Base-by-base conservation (phyloP, 2,888 invertebrate species). In the Ochlodes sylvanus region DNA sequence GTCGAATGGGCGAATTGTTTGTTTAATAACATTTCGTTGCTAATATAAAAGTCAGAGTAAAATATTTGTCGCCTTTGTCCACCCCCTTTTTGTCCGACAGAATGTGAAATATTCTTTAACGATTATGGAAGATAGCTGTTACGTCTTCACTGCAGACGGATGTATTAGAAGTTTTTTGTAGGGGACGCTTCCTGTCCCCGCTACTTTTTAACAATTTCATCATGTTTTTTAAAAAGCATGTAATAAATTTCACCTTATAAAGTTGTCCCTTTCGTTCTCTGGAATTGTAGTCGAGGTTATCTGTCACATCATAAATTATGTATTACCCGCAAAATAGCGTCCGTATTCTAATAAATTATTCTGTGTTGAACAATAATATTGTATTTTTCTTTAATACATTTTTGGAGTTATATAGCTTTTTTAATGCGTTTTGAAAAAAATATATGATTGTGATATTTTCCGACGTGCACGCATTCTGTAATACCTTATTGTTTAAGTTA, bases 1-100 rank as follows among this genome's bases (percentile, higher is more conserved):
- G 87, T 87, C 87, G 85, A 90, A 90, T 92, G 88, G 92, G 92
- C 91, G 90, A 92, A 90, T 89, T 92, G 92, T 93, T 93, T 93
- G 92, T 93, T 92, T 92, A 92, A 92, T 90, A 93, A 93, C 91
- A 92, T 92, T 89, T 85, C 84, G 84, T 78, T 77, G 84, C 84
- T 86, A 75, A 83, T 82, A 87, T 87, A 87, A 90, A 90, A 86
- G 89, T 90, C 87, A 82, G 77, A 77, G 84, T 88, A 83, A 89
- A 89, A 89, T 89, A 89, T 90, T 87, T 86, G 83, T 79, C 79
- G 80, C 84, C 76, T 80, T 92, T 90, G 87, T 87, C 81, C 82
- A 76, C 73, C 81, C 82, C 76, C 73, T 83, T 80, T 86, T 89
- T 90, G 85, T 86, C 81, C 82, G 85, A 86, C 82, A 83, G 79